Evolutionary conservation across 2,113 vertebrate genomes (phyloP).

Genomic region (Oplegnathus fasciatus): DNA sequence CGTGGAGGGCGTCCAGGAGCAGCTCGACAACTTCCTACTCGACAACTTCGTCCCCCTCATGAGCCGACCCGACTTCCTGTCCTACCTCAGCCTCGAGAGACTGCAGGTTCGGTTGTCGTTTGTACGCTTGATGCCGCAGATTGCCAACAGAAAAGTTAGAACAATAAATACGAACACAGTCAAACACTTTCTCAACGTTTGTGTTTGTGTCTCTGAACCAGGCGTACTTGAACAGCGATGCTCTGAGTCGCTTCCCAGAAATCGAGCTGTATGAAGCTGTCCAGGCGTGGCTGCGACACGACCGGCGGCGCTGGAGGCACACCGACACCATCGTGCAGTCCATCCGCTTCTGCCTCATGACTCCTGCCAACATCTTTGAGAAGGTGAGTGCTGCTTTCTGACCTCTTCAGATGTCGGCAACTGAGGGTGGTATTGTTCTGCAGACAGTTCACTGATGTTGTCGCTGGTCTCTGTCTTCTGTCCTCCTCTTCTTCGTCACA

Average conservation of each 20-base stretch:
- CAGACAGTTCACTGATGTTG: background rate
- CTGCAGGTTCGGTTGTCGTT: slow-evolving; percentile 82
- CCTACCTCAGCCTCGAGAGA: slow-evolving; percentile 98
- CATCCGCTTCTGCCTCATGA: slow-evolving; percentile 99
- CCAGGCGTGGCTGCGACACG: slow-evolving; percentile 97
- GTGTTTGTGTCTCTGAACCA: slow-evolving; percentile 22
- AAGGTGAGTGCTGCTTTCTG: slow-evolving; percentile 84
- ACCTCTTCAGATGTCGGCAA: background rate
- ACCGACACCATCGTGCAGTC: slow-evolving; percentile 98
- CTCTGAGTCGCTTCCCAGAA: slow-evolving; percentile 96
- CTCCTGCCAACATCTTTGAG: slow-evolving; percentile 96
- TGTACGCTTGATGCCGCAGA: too few species aligned
- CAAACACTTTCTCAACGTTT: background rate
- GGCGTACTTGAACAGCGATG: slow-evolving; percentile 95
- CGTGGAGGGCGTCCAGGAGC: slow-evolving; percentile 98
- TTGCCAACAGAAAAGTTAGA: background rate
- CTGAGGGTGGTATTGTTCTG: too few species aligned
- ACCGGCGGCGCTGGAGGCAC: slow-evolving; percentile 98
- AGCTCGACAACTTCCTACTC: slow-evolving; percentile 94
- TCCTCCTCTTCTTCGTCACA: slow-evolving; percentile 68
- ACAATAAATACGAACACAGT: background rate
- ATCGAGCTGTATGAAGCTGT: slow-evolving; percentile 98
- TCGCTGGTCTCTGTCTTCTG: background rate
- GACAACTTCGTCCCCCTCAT: slow-evolving; percentile 99
- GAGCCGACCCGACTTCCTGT: slow-evolving; percentile 96